Conservation (phyloP, 1,140 invertebrate species). For the Phymastichus coffea region DNA sequence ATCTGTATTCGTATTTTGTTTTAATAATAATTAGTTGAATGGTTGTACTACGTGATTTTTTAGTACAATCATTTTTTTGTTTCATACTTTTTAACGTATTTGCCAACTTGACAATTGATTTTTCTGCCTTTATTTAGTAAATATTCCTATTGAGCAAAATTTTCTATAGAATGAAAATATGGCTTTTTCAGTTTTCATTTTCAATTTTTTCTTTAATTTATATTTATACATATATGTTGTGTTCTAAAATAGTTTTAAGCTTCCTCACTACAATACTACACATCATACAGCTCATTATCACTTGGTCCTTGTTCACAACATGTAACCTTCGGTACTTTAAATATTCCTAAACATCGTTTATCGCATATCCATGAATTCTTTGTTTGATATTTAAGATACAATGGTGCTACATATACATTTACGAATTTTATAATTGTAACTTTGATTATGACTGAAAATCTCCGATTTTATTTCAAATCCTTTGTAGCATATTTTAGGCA, state of each 20-base stretch:
- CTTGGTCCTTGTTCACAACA: slow-evolving; percentile 15
- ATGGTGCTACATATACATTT: not conserved
- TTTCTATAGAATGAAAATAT: slow-evolving; percentile 41
- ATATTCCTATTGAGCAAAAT: slow-evolving; percentile 39
- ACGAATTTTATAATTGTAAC: not conserved
- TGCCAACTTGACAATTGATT: slow-evolving; percentile 30
- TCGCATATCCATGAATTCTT: not conserved
- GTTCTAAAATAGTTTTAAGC: slow-evolving; percentile 28
- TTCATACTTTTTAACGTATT: slow-evolving; percentile 12
- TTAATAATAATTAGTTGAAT: slow-evolving; percentile 9
- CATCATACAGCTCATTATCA: slow-evolving; percentile 18
- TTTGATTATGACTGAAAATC: not conserved
- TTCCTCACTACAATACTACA: slow-evolving; percentile 12
- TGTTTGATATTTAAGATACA: not conserved
- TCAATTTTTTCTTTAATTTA: not conserved
- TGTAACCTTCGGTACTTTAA: slow-evolving; percentile 3
- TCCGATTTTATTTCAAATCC: not conserved
- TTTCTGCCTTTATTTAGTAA: slow-evolving; percentile 6
- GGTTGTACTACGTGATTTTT: slow-evolving; percentile 20
- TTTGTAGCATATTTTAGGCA: not conserved
- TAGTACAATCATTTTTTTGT: not conserved
- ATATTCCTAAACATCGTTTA: no score
- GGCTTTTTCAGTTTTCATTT: slow-evolving; percentile 29
- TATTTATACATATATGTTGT: slow-evolving; percentile 14
- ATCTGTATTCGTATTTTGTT: not conserved